Base-by-base conservation (phyloP, 1,140 invertebrate species). In the Drosophila sproati region DNA sequence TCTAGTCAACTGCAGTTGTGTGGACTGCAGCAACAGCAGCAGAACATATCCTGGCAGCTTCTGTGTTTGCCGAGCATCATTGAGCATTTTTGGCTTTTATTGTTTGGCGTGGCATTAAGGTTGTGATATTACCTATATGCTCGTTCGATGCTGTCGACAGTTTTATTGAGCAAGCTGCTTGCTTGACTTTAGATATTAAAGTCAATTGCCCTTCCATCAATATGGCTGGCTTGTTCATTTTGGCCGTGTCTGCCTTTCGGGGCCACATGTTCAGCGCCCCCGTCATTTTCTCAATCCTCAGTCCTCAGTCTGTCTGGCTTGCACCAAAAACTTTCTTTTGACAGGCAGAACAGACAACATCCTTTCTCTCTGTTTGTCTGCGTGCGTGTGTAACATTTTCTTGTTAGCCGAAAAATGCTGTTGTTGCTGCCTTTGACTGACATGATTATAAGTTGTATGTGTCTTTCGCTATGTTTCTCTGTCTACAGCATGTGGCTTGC, bases 401-500 rank as follows among this genome's bases (percentile, higher is more conserved):
- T 82, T 77, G 73, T 75, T 71, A 76, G 68, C 73, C 52, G 28
- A 39, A 72, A 76, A 64, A 66, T 77, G 59, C 45, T 73, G 63
- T 57, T 88, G 35, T 37, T 37, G 35, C 35, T 88, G 85, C 81
- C 80, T 89, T 89, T 88, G 83, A 88, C 86, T 90, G 85, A 89
- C 86, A 89, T 89, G 86, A 89, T 89, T 89, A 89, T 89, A 89
- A 90, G 81, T 89, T 89, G 70, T 89, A 80, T 78, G 69, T 88
- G 77, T 74, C 51, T 77, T 66, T 48, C 29, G 41, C 43, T 45
- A 55, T 48, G 35, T 43, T 52, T 39, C 20, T 56, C 5, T 32
- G 31, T 68, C 39, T 39, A 45, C n/a, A 57, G 55, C 55, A 57
- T 57, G 55, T 57, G 39, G 57, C 57, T 48, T 32, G 41, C 6